phyloP scores from a whole-genome alignment of 1,140 invertebrate genomes.

The Trichonephila clavipes region DNA sequence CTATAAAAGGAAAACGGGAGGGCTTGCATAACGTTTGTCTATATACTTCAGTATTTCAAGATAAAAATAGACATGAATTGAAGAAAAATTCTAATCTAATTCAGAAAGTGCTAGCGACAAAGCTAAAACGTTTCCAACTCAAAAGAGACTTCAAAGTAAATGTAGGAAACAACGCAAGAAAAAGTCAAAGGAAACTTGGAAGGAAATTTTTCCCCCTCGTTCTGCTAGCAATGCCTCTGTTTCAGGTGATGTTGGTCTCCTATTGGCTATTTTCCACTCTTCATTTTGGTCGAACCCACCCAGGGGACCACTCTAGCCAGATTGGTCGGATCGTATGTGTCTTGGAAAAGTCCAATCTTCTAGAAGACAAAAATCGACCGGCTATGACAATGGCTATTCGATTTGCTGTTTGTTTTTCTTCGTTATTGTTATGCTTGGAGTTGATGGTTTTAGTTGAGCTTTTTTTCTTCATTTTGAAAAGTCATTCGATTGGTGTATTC shows the following conservation, averaged over 20 bases:
- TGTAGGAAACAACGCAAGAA: constrained; percentile 42
- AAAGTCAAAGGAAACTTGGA: constrained; percentile 43
- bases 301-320: constrained; percentile 51
- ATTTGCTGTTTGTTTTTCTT: constrained; percentile 48
- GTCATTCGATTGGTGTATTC: background rate
- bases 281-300: constrained; percentile 53
- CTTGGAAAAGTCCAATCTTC: constrained; percentile 56
- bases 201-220: constrained; percentile 24
- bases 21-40: too few relatives aligned
- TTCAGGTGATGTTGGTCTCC: constrained; percentile 64
- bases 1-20: too few relatives aligned
- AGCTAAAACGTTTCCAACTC: constrained; percentile 3
- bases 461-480: background rate
- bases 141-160: constrained; percentile 31
- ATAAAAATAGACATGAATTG: background rate
- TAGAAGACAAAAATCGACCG: constrained; percentile 46
- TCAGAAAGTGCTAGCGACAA: constrained; percentile 49
- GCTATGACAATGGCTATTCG: constrained; percentile 58
- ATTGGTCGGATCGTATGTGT: constrained; percentile 55
- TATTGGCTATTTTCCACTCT: constrained; percentile 74
- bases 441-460: constrained; percentile 18
- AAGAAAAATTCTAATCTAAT: constrained; percentile 64
- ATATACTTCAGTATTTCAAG: background rate
- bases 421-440: constrained; percentile 31
- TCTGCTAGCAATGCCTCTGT: constrained; percentile 26